Percentiles rank a stretch among this genome's conserved stretches.
Conservation (phyloP, 1,140 invertebrate species). For the Armadillidium nasatum region DNA sequence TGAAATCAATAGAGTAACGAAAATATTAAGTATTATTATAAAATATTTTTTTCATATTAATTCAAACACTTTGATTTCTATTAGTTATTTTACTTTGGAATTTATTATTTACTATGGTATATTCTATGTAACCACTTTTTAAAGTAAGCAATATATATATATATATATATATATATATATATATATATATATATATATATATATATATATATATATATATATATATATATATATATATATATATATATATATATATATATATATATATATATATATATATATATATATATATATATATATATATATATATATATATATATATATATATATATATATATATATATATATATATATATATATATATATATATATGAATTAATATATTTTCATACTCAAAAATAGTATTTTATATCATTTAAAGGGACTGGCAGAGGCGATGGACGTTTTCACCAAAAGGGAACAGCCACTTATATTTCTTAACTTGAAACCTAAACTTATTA, state of each 20-base stretch:
- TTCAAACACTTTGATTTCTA: no score
- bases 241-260: conserved; percentile 20
- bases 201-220: conserved; percentile 21
- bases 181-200: conserved; percentile 19
- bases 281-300: background rate
- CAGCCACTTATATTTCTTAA: background rate
- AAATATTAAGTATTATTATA: no score
- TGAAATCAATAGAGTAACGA: no score
- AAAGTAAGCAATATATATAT: no score
- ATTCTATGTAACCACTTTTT: no score
- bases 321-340: conserved; percentile 14
- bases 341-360: background rate
- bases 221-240: conserved; percentile 20
- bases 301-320: no score
- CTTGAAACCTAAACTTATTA: background rate
- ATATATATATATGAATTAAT: no score
- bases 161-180: conserved; percentile 10
- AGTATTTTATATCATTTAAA: background rate
- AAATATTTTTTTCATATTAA: no score
- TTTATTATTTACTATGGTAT: no score
- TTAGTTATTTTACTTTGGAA: no score
- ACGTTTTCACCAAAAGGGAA: background rate
- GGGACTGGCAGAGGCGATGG: background rate
- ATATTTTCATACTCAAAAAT: no score
- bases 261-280: conserved; percentile 12